phyloP scores from a whole-genome alignment of 2,797 vertebrate genomes.

The Eospalax fontanierii region DNA sequence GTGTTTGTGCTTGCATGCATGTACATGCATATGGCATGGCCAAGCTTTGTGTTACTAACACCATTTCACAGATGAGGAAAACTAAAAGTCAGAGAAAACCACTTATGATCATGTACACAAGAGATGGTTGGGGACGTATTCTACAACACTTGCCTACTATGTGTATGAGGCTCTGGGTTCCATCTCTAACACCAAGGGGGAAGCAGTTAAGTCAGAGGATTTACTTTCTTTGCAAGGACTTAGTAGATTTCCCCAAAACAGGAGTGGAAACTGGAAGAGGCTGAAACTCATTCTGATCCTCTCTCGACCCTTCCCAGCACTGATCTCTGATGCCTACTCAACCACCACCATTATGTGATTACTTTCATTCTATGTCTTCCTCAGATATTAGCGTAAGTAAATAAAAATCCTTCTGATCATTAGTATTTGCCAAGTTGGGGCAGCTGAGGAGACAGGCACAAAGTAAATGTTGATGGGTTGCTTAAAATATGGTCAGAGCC shows the following conservation, averaged over 20 bases:
- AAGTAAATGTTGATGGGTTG: neutral
- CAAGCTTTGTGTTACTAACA: neutral
- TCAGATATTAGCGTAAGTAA: constrained; percentile 53
- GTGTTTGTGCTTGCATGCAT: rapidly evolving
- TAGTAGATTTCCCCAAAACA: neutral
- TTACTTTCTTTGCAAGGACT: neutral
- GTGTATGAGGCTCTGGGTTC: neutral
- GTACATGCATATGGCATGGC: rapidly evolving
- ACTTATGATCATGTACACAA: neutral
- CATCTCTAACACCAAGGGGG: neutral
- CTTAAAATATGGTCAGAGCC: constrained; percentile 27
- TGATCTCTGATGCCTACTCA: neutral
- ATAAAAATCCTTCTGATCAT: constrained; percentile 50
- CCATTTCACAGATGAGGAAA: constrained; percentile 47
- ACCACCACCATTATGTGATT: neutral
- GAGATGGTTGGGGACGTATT: neutral
- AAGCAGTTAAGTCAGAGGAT: neutral
- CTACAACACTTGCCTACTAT: no score
- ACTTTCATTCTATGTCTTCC: constrained; percentile 40
- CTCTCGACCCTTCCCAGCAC: neutral
- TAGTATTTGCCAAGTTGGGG: constrained; percentile 17
- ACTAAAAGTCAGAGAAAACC: neutral
- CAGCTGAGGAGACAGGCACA: neutral
- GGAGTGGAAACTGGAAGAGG: neutral
- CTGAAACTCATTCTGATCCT: neutral